Base-by-base conservation (phyloP, 1,140 invertebrate genomes). In the Drosophila sp. region DNA sequence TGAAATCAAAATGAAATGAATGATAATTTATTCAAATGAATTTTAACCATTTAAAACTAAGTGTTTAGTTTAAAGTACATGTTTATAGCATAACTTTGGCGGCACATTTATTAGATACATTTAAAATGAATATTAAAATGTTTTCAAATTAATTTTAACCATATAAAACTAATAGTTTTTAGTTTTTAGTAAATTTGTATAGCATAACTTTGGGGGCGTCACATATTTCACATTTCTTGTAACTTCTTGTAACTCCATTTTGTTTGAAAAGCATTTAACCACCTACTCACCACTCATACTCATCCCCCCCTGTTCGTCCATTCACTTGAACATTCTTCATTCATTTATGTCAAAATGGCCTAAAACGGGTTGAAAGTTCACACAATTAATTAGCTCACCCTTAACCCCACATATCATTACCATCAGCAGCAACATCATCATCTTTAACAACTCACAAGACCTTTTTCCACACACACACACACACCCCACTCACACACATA, bases 381-480 rank as follows among this genome's bases (percentile, higher is more conserved):
- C 65, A 35, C 41, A 60, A 27, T 72, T 75, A 75, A 76, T 76
- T 76, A 66, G 47, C 62, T 62, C 11, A 5, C 23, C 29, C 11
- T 55, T 38, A 38, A 41, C 27, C 25, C 27, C 33, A 38, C 47
- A 29, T 2, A 0, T 44, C 32, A n/a, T 32, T 40, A 41, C 11
- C 8, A 50, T 50, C 25, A 50, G 23, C 23, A 27, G 8, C 1
- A 17, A 25, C 57, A 44, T 63, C 47, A 41, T 11, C 47, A 44
- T 38, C 72, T 75, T 75, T 75, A 62, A 81, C 80, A 70, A 61
- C 66, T 70, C 60, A 78, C 79, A 75, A 75, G 66, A 79, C 58
- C 68, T 71, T 33, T 57, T 72, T 56, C 58, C 63, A 60, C 56
- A 57, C 70, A 67, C 66, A 60, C 27, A 8, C 41, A 72, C 69